A percentile compares a stretch with the other conserved stretches of the same genome.
These are phyloP conservation scores for Ophonus ardosiacus DNA, from an alignment of 2,888 invertebrate species.

Conservation along the genomic window DNA sequence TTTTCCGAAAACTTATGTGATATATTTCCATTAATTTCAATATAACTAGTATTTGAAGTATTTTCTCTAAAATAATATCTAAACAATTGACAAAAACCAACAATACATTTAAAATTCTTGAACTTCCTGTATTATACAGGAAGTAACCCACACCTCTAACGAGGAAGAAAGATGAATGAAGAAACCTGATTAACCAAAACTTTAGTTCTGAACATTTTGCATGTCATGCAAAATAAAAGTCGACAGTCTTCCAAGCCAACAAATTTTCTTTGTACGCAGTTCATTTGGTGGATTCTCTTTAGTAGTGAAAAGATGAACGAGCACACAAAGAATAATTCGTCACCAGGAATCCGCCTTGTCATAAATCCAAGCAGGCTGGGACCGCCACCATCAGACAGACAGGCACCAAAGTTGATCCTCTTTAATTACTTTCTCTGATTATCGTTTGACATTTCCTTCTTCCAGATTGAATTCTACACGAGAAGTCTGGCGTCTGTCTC, in stretches of 20 bases:
- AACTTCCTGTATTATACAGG: background rate
- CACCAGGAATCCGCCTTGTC: constrained; percentile 51
- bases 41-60: no score
- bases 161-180: background rate
- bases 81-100: no score
- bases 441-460: constrained; percentile 63
- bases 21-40: no score
- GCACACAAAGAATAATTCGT: constrained; percentile 58
- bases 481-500: constrained; percentile 26
- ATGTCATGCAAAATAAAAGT: constrained; percentile 40
- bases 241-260: constrained; percentile 12
- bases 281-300: constrained; percentile 22
- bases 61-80: no score
- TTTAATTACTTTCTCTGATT: constrained; percentile 62
- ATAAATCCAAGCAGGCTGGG: constrained; percentile 20
- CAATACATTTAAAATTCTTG: background rate
- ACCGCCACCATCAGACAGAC: constrained; percentile 5
- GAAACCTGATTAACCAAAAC: constrained; percentile 17
- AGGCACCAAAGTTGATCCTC: constrained; percentile 38
- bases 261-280: constrained; percentile 41
- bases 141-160: background rate
- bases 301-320: background rate
- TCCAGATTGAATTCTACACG: constrained; percentile 57
- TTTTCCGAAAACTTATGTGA: no score
- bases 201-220: constrained; percentile 31